Conservation (phyloP, 2,797 vertebrate species). For the Gambusia yucatana region DNA sequence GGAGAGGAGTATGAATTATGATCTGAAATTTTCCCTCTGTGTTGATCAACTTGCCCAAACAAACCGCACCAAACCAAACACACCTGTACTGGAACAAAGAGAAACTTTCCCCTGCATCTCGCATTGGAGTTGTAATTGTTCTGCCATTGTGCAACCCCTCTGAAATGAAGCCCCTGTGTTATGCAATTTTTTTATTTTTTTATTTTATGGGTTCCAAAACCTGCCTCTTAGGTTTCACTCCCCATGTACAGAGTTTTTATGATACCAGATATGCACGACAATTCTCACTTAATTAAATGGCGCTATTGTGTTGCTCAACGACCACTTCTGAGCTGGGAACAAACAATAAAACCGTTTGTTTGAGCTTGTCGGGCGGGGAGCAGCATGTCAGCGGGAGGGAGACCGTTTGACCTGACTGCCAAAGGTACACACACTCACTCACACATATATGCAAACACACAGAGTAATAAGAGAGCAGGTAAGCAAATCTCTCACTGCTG, state of each 20-base stretch:
- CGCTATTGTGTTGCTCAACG: neutral
- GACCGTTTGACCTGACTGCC: slow-evolving; percentile 11
- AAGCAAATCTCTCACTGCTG: slow-evolving; percentile 57
- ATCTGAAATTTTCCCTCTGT: neutral
- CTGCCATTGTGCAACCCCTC: neutral
- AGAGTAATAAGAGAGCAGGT: slow-evolving; percentile 55
- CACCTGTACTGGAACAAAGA: slow-evolving; percentile 22
- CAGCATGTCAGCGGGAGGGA: slow-evolving; percentile 27
- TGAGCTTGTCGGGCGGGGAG: slow-evolving; percentile 14
- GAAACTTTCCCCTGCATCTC: slow-evolving; percentile 9
- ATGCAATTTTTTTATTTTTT: neutral
- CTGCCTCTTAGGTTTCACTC: slow-evolving; percentile 40
- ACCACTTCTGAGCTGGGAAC: slow-evolving; percentile 22
- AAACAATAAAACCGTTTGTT: slow-evolving; percentile 40
- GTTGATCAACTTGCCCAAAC: slow-evolving; percentile 3
- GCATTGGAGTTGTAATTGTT: neutral
- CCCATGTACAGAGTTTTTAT: neutral
- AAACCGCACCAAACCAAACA: slow-evolving; percentile 45
- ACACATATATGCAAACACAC: slow-evolving; percentile 18
- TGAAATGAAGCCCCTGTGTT: slow-evolving; percentile 18
- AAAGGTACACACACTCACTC: neutral
- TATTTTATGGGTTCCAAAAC: slow-evolving; percentile 1
- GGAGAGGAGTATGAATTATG: neutral
- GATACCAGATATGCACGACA: slow-evolving; percentile 11
- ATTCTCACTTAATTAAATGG: neutral